A percentile compares a stretch with the other conserved stretches of the same genome.
Conservation (phyloP, 2,888 invertebrate species). For the Morpho deidamia region DNA sequence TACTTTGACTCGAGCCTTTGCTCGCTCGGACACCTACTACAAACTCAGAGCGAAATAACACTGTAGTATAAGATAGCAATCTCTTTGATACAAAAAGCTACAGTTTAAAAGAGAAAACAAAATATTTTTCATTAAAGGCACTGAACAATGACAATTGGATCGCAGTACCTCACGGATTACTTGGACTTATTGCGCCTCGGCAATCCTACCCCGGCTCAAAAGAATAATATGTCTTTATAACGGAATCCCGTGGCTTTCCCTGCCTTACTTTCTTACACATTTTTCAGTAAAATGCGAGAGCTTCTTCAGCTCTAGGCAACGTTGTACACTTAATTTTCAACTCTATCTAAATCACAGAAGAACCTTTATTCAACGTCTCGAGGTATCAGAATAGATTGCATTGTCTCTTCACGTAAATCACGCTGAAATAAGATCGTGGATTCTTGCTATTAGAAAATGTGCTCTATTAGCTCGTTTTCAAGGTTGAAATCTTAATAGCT, state of each 20-base stretch:
- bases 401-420: slow-evolving; percentile 70
- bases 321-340: slow-evolving; percentile 26
- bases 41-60: slow-evolving; percentile 17
- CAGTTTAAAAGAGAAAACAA: slow-evolving; percentile 54
- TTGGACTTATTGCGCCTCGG: slow-evolving; percentile 60
- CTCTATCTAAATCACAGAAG: slow-evolving; percentile 27
- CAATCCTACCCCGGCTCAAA: slow-evolving; percentile 63
- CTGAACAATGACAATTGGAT: slow-evolving; percentile 70
- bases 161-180: slow-evolving; percentile 69
- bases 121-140: slow-evolving; percentile 72
- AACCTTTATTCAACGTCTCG: slow-evolving; percentile 24
- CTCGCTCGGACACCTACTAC: slow-evolving; percentile 1
- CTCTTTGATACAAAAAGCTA: slow-evolving; percentile 33
- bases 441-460: slow-evolving; percentile 30
- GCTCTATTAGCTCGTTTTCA: slow-evolving; percentile 23
- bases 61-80: slow-evolving; percentile 28
- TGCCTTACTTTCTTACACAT: slow-evolving; percentile 68
- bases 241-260: slow-evolving; percentile 66
- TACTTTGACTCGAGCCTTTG: no score
- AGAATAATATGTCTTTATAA: slow-evolving; percentile 78
- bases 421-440: slow-evolving; percentile 50
- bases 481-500: slow-evolving; percentile 30
- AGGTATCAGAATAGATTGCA: slow-evolving; percentile 62
- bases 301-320: slow-evolving; percentile 48
- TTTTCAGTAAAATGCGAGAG: slow-evolving; percentile 73